Conservation (phyloP, 1,140 invertebrate species). For the Pachyrhynchus sulphureomaculatus region DNA sequence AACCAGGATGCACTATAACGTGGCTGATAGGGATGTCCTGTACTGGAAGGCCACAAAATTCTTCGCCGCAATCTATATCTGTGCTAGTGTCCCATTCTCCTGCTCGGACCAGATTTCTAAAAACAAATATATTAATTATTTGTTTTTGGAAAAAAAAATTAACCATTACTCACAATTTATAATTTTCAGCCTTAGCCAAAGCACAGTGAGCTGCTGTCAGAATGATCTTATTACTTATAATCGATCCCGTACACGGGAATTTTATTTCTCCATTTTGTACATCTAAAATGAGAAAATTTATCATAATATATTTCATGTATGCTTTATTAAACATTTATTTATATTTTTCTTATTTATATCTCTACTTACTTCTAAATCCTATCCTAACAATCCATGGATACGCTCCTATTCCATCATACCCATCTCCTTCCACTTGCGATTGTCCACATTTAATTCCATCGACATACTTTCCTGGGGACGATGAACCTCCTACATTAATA, state of each 20-base stretch:
- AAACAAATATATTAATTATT: too few relatives aligned
- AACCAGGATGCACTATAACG: slow-evolving; percentile 68
- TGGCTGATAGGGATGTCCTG: slow-evolving; percentile 66
- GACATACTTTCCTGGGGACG: slow-evolving; percentile 28
- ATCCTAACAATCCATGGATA: slow-evolving; percentile 68
- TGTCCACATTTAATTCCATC: slow-evolving; percentile 57
- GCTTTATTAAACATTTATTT: too few relatives aligned
- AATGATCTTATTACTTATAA: slow-evolving; percentile 62
- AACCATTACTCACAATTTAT: slow-evolving; percentile 59
- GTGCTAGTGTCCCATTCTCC: slow-evolving; percentile 64
- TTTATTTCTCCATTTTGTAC: slow-evolving; percentile 60
- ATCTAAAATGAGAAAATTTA: slow-evolving; percentile 50
- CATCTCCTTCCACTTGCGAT: slow-evolving; percentile 62
- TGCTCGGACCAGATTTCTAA: slow-evolving; percentile 61
- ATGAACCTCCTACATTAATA: slow-evolving; percentile 6
- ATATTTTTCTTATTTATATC: too few relatives aligned
- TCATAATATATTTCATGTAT: too few relatives aligned
- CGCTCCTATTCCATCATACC: slow-evolving; percentile 64
- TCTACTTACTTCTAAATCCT: slow-evolving; percentile 62
- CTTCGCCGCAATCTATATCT: slow-evolving; percentile 66
- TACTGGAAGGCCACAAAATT: slow-evolving; percentile 64
- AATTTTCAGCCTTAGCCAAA: slow-evolving; percentile 65
- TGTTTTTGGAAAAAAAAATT: not conserved
- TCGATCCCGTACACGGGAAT: slow-evolving; percentile 69
- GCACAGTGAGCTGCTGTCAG: slow-evolving; percentile 73